Conservation (phyloP, 2,888 invertebrate species). For the Dicyrtomina minuta region DNA sequence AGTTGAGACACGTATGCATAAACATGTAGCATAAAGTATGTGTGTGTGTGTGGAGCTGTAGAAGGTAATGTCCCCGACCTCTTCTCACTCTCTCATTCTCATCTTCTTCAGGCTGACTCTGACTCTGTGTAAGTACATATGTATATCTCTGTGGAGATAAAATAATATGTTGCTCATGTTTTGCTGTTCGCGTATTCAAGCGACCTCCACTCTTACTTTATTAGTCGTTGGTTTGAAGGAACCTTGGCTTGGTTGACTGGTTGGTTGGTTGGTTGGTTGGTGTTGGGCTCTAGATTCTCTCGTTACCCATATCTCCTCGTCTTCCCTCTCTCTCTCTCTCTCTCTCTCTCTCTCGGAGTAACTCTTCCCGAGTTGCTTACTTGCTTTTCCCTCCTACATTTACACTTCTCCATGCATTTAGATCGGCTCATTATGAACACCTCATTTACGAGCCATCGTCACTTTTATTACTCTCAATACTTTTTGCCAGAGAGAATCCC, state of each 20-base stretch:
- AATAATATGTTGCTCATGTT: too few relatives aligned
- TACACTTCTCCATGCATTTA: constrained; percentile 53
- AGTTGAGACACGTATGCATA: constrained; percentile 2
- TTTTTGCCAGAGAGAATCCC: constrained; percentile 18
- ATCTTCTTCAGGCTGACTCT: neutral
- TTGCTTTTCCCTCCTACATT: constrained; percentile 25
- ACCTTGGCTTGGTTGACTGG: too few relatives aligned
- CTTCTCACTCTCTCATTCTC: constrained; percentile 21
- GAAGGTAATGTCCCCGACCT: constrained; percentile 26
- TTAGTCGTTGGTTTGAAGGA: constrained; percentile 17
- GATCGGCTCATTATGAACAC: constrained; percentile 54
- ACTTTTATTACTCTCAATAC: constrained; percentile 38
- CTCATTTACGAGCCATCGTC: constrained; percentile 51
- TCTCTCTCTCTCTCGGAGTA: constrained; percentile 13
- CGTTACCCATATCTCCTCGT: constrained; percentile 9
- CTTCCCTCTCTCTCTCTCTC: constrained; percentile 4
- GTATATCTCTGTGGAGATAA: too few relatives aligned
- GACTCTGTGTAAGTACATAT: neutral
- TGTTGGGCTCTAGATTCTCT: neutral
- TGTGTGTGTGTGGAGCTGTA: neutral
- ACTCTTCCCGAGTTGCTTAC: constrained; percentile 6
- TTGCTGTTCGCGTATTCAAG: constrained; percentile 21
- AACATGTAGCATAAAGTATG: too few relatives aligned
- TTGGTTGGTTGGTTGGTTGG: too few relatives aligned
- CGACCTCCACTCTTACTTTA: constrained; percentile 26